Conservation (phyloP, 2,113 vertebrate species). For the Orthochromis malagaraziensis region DNA sequence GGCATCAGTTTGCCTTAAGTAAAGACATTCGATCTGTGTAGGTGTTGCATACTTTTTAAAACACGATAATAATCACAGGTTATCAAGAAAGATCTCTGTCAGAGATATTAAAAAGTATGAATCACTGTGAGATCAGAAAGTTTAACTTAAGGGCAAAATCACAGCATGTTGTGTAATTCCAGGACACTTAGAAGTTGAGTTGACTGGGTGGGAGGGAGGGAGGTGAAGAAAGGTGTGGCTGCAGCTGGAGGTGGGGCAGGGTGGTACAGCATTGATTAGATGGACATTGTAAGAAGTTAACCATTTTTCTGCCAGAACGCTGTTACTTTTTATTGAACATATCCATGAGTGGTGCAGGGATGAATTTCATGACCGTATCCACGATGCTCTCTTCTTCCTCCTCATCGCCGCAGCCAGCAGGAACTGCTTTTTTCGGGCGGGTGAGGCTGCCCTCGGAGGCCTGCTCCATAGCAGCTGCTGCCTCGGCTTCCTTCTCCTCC, state of each 20-base stretch:
- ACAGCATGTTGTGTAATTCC: constrained; percentile 7
- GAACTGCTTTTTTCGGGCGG: constrained; percentile 87
- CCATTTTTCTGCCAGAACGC: neutral
- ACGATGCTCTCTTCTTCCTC: constrained; percentile 95
- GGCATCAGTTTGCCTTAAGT: constrained; percentile 21
- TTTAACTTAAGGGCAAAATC: constrained; percentile 23
- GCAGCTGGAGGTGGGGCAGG: neutral
- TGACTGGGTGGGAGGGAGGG: neutral
- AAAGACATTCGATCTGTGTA: neutral
- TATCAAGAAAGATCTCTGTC: neutral
- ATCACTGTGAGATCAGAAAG: neutral
- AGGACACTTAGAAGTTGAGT: constrained; percentile 26
- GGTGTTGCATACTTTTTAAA: constrained; percentile 8
- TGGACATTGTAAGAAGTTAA: constrained; percentile 18
- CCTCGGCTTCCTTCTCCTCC: constrained; percentile 94
- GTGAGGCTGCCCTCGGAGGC: constrained; percentile 91
- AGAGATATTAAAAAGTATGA: neutral
- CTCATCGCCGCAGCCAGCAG: constrained; percentile 70
- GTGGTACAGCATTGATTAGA: constrained; percentile 12
- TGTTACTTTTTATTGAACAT: constrained; percentile 97
- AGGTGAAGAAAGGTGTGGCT: constrained; percentile 7
- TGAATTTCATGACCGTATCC: constrained; percentile 97
- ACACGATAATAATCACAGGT: neutral
- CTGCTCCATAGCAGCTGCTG: constrained; percentile 90
- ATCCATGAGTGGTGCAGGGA: constrained; percentile 93